These are phyloP conservation scores for Xylocopa sonorina DNA, from an alignment of 1,140 invertebrate genomes.

Conservation along the genomic window DNA sequence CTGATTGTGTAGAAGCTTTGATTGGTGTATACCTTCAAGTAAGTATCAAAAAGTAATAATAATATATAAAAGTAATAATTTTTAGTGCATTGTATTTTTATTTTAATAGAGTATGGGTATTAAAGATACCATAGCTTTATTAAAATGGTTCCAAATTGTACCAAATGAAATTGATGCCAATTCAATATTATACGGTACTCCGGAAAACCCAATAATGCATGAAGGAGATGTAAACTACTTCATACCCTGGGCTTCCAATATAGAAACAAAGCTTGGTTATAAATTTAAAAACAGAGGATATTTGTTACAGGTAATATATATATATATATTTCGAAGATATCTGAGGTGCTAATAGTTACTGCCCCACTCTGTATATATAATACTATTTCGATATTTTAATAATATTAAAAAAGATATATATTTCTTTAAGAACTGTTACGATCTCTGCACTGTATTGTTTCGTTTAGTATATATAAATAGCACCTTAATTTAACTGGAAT, in stretches of 20 bases:
- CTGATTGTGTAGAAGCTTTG: constrained; percentile 93
- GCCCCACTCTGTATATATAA: no score
- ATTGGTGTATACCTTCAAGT: constrained; percentile 89
- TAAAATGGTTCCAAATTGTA: constrained; percentile 89
- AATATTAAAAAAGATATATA: no score
- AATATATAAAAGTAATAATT: no score
- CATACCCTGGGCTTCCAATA: constrained; percentile 77
- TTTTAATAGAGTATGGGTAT: constrained; percentile 82
- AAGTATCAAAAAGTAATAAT: constrained; percentile 73
- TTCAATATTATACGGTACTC: constrained; percentile 70
- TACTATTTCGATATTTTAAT: no score
- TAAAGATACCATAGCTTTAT: constrained; percentile 83
- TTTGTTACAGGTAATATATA: constrained; percentile 82
- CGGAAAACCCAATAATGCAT: constrained; percentile 70
- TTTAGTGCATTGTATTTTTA: not conserved
- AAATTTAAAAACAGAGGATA: constrained; percentile 85
- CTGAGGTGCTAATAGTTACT: no score
- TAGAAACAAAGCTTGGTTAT: constrained; percentile 87
- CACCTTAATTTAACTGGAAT: not conserved
- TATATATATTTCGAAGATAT: no score
- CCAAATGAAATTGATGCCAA: constrained; percentile 80
- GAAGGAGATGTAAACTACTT: constrained; percentile 77
- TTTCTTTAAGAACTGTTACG: no score
- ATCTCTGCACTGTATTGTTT: no score
- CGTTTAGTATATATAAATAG: no score